Conservation (phyloP, 2,888 invertebrate species). For the Platerodrilus igneus region DNA sequence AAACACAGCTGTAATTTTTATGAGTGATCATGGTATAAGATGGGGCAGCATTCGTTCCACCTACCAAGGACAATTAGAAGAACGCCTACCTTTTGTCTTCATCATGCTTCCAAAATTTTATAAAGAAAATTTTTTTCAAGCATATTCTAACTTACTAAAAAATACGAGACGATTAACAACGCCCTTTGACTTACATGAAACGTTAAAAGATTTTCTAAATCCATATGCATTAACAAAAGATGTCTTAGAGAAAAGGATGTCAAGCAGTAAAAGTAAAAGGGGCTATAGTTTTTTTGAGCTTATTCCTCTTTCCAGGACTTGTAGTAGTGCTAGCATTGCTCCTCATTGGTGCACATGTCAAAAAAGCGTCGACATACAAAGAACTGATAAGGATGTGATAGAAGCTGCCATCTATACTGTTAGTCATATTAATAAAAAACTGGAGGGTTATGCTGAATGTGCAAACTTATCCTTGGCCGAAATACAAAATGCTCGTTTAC, state of each 20-base stretch:
- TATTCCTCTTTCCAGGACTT: conserved; percentile 68
- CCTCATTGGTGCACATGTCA: conserved; percentile 89
- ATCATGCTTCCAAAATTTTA: conserved; percentile 71
- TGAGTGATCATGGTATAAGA: conserved; percentile 89
- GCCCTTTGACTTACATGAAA: conserved; percentile 80
- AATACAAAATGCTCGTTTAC: conserved; percentile 64
- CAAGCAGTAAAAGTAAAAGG: conserved; percentile 42
- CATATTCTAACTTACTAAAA: conserved; percentile 58
- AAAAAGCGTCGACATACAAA: conserved; percentile 55
- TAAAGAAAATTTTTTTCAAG: conserved; percentile 55
- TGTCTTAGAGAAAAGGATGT: conserved; percentile 43
- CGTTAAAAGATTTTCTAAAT: conserved; percentile 64
- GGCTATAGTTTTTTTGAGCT: conserved; percentile 75
- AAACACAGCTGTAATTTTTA: conserved; percentile 61
- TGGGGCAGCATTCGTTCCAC: conserved; percentile 81
- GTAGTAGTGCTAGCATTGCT: conserved; percentile 70
- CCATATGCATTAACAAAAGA: conserved; percentile 48
- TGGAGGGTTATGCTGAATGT: conserved; percentile 61
- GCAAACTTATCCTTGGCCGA: conserved; percentile 57
- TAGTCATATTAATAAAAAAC: conserved; percentile 58
- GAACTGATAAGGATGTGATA: conserved; percentile 52
- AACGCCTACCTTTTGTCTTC: conserved; percentile 77
- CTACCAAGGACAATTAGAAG: conserved; percentile 82
- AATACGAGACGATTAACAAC: conserved; percentile 73
- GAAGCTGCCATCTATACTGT: conserved; percentile 61